A percentile compares a stretch with the other conserved stretches of the same genome.
Conservation (phyloP, 1,140 invertebrate species). For the Leptinotarsa undecemlineata region DNA sequence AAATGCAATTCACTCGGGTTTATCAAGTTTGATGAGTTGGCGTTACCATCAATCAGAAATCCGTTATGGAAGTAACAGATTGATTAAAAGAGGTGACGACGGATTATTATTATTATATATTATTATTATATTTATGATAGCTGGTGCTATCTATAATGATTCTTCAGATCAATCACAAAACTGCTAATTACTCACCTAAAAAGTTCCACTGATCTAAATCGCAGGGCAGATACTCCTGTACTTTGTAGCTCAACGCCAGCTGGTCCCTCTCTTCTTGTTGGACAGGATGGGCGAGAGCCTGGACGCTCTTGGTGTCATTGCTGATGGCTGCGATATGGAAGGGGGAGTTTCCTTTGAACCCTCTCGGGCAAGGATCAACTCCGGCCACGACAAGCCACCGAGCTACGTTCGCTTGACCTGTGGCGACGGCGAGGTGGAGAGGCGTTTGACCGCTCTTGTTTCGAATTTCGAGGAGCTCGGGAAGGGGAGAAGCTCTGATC, state of each 20-base stretch:
- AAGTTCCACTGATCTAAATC: constrained; percentile 77
- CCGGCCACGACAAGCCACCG: constrained; percentile 71
- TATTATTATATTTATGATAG: too few species aligned
- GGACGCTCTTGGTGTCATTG: constrained; percentile 66
- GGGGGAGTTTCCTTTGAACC: constrained; percentile 69
- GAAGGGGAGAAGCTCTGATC: constrained; percentile 68
- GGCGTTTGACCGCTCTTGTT: constrained; percentile 72
- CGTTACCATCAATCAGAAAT: too few species aligned
- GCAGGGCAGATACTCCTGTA: constrained; percentile 58
- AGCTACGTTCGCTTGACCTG: constrained; percentile 66
- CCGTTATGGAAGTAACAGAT: too few species aligned
- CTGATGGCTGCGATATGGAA: constrained; percentile 69
- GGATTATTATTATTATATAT: too few species aligned
- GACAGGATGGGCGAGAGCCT: constrained; percentile 67
- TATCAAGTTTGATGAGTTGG: too few species aligned
- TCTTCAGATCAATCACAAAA: too few species aligned
- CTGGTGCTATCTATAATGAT: too few species aligned
- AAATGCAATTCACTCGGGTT: too few species aligned
- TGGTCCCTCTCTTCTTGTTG: constrained; percentile 58
- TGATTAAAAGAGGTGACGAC: too few species aligned
- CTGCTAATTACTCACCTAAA: constrained; percentile 64
- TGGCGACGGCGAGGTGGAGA: constrained; percentile 75
- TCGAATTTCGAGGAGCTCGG: constrained; percentile 68
- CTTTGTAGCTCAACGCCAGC: constrained; percentile 52
- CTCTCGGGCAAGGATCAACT: constrained; percentile 63